Base-by-base conservation (phyloP, 2,888 invertebrate species). In the Volucella inanis region DNA sequence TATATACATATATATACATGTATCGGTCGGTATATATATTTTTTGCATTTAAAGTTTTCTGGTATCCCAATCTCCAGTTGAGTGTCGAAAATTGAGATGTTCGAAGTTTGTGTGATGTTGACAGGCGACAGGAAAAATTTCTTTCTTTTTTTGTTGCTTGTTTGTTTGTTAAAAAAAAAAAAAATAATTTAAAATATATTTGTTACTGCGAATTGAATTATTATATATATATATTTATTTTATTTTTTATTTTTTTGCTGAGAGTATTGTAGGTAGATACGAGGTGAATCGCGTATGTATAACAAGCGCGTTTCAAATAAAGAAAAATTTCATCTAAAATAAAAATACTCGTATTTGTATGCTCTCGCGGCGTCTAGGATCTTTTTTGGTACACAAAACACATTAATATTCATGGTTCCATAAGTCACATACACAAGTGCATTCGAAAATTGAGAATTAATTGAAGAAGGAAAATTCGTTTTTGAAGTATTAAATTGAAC, bases 371-470 rank as follows among this genome's bases (percentile, higher is more conserved):
- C 6, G 72, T 75, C 61, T 55, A 84, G 80, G 70, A 76, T 71
- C 70, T 76, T 80, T 61, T 84, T 84, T 59, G 70, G 70, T 80
- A 80, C 84, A 80, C 84, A 50, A 43, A 45, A 76, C 70, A 80
- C 75, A 74, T 49, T 64, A 39, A 64, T 65, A 68, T 79, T 79
- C 74, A 79, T 74, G 31, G 31, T 83, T 71, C 80, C 15, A 47
- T 65, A 54, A 70, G 74, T 84, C 74, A 79, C 79, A 65, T 75
- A 54, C 59, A 78, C 49, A 68, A 57, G 43, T 70, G 31, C 45
- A 57, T 72, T 75, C 18, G 70, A 59, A 59, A 84, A 79, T 45
- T 71, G 65, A 71, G 43, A 41, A 57, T 31, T 41, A 57, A 74
- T 39, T 64, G 68, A 49, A 75, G 54, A 57, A 74, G 64, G 61